Evolutionary conservation across 2,888 invertebrate genomes (phyloP).

Genomic region (Rhorus exstirpatorius): DNA sequence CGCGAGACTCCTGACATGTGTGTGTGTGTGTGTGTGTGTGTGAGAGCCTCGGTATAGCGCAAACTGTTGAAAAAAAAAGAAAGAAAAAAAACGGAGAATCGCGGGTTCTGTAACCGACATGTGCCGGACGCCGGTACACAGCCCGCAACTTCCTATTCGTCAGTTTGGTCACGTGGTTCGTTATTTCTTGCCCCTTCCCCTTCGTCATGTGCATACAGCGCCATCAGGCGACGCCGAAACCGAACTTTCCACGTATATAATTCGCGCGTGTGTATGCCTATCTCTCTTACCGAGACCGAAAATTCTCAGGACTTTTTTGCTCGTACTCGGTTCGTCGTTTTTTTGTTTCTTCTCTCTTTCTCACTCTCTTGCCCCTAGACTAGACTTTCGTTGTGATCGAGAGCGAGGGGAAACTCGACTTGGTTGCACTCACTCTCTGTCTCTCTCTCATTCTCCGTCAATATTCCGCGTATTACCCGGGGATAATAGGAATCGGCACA

Average conservation of each 20-base stretch:
- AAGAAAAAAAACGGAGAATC: slow-evolving; percentile 9
- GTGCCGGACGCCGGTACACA: slow-evolving; percentile 73
- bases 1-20: slow-evolving; percentile 82
- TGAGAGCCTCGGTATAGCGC: slow-evolving; percentile 78
- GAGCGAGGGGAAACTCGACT: background rate
- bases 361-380: background rate
- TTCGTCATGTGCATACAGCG: slow-evolving; percentile 5
- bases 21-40: no score
- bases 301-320: slow-evolving; percentile 72
- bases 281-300: slow-evolving; percentile 71
- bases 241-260: background rate
- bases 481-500: slow-evolving; percentile 44
- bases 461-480: background rate
- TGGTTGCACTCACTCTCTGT: no score
- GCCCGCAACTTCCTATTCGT: slow-evolving; percentile 77
- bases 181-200: slow-evolving; percentile 44
- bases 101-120: slow-evolving; percentile 55
- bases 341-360: background rate
- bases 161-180: slow-evolving; percentile 79
- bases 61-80: slow-evolving; percentile 33
- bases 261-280: no score
- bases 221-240: slow-evolving; percentile 19
- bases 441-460: slow-evolving; percentile 24
- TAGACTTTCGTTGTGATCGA: slow-evolving; percentile 55
- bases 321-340: slow-evolving; percentile 72